Conservation (phyloP, 2,888 invertebrate species). For the Cantharis nigra region DNA sequence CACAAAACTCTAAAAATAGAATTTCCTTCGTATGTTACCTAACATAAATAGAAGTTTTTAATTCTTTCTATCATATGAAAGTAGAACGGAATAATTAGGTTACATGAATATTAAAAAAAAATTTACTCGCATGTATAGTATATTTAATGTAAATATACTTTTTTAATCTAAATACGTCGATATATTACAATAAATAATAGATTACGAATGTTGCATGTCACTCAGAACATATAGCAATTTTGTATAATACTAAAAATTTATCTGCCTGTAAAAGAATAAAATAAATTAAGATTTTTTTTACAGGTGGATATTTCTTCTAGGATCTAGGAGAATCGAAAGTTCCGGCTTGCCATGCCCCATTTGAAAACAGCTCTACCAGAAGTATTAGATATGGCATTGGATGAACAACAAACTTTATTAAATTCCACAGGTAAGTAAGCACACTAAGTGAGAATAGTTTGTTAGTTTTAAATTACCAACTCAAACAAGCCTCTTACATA, state of each 20-base stretch:
- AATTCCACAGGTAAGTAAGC: slow-evolving; percentile 44
- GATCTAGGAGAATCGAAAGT: slow-evolving; percentile 10
- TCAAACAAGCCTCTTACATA: background rate
- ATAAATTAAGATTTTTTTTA: slow-evolving; percentile 1
- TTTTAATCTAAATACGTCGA: background rate
- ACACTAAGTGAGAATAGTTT: background rate
- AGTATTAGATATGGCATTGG: slow-evolving; percentile 50
- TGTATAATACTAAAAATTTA: background rate
- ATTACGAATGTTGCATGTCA: background rate
- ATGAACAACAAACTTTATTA: slow-evolving; percentile 54
- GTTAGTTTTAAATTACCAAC: background rate
- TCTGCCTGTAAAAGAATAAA: too few species aligned
- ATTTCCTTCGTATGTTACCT: background rate
- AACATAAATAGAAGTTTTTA: background rate
- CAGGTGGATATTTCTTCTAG: slow-evolving; percentile 16
- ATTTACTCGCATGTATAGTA: background rate
- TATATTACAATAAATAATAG: background rate
- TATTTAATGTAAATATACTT: background rate
- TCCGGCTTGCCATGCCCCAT: slow-evolving; percentile 40
- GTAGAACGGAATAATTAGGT: background rate
- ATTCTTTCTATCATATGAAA: background rate
- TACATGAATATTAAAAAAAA: background rate
- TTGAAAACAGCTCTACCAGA: slow-evolving; percentile 43
- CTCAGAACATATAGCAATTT: background rate
- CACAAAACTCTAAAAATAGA: background rate